Base-by-base conservation (phyloP, 2,797 vertebrate species). In the Sebastiscus albofasciatus region DNA sequence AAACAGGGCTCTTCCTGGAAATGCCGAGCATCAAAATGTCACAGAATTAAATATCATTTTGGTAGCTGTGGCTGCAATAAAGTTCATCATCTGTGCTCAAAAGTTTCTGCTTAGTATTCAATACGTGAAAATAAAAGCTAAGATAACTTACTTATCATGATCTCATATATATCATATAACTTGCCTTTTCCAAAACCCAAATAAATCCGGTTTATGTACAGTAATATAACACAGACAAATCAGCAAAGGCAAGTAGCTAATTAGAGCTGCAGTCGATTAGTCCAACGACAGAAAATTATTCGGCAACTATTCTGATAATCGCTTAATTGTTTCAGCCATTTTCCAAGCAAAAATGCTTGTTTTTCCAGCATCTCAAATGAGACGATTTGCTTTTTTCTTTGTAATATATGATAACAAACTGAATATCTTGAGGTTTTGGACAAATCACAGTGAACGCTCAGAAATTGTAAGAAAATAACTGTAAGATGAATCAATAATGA, bases 21-120 rank as follows among this genome's bases (percentile, higher is more conserved):
- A 67, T 34, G 68, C 10, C 73, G 3, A 66, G 36, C 18, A 42
- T 16, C 49, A 54, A 72, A 79, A 71, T 67, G 1, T 24, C 34
- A 26, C 36, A 39, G 58, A 79, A 71, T 81, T 84, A 67, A 67
- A 76, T 24, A 75, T 76, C 0, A 8, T 11, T 52, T 36, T 68
- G 13, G 24, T n/a, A 49, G 24, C 11, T 55, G 4, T 24, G 24
- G 22, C 12, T 22, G 31, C 8, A 26, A 59, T 27, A 18, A 60
- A 36, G 46, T 73, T 72, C 0, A 46, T 72, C 0, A 46, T 39
- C 13, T 18, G 24, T n/a, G 29, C 52, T 71, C 16, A 26, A 20
- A 69, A 2, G 24, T 26, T 20, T 64, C 6, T 69, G 10, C 9
- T 11, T 4, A 0, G 26, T 34, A 66, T 56, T 56, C 27, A 29